Evolutionary conservation across 2,888 invertebrate species (phyloP), one percentile per base, ranked within the genome.

Genomic region (Erebia epiphron): DNA sequence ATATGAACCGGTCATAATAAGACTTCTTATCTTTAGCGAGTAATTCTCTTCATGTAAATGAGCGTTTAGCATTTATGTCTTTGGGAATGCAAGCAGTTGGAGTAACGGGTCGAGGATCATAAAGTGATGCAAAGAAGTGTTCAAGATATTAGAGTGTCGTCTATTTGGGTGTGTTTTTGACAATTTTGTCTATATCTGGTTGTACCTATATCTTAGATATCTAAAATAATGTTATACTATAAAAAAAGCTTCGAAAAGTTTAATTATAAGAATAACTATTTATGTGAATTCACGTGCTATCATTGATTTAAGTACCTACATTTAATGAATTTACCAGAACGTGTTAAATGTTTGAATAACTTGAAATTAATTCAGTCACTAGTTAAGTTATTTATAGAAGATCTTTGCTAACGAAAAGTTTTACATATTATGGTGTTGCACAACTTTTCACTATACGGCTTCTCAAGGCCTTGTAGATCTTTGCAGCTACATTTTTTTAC

Each of bases 211-310:
- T 86, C 82, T 86, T 82, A 81, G 80, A 83, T 83, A 78, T 80
- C 14, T 43, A 46, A 21, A 46, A 61, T 18, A 76, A 73, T 75
- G 69, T 75, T 82, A 82, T 80, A 80, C 70, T 78, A 76, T 81
- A 82, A 83, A 80, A 83, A 80, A 83, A 85, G 84, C 85, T 88
- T 86, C 80, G 78, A 82, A 80, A 77, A 46, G 77, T 76, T 70
- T 82, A 79, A 78, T 60, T 67, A 50, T 73, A 74, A 73, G 73
- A 14, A 35, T 10, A 13, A 49, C 21, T n/a, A 21, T 78, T 79
- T 81, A 75, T 76, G 81, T 85, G 83, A 76, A 83, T 83, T 81
- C 78, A 77, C 78, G 86, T 85, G 87, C 85, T 86, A 83, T 75
- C 67, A 62, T 74, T 74, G 71, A 13, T 21, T 67, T 73, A 70